Evolutionary conservation across 2,113 vertebrate species (phyloP), one percentile per base, ranked within the genome.

Genomic region (Paratilapia polleni): DNA sequence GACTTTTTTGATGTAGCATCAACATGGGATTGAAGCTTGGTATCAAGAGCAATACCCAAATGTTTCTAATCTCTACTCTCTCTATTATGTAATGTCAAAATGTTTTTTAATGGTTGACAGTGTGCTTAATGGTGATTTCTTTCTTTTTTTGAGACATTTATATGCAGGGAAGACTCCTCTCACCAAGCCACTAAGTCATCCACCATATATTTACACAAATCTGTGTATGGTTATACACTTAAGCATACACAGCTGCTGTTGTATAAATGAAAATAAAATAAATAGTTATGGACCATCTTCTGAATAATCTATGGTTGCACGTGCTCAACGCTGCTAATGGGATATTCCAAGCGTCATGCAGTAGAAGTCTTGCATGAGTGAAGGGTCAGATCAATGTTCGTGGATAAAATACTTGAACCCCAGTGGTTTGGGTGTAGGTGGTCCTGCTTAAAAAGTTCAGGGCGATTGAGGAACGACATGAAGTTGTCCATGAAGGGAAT

Each of bases 221-320:
- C 1, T 1, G 31, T 47, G 49, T 7, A 14, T 34, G 47, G 43
- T 20, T 38, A 83, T 43, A 54, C 8, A 41, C 19, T 52, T 73
- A 73, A 54, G 47, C 54, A 38, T 61, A n/a, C n/a, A 38, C 56
- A 56, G 26, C 19, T 24, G 41, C 77, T 22, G 58, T 24, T 54
- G 20, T 78, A 36, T 80, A n/a, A n/a, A n/a, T n/a, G n/a, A n/a
- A n/a, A n/a, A n/a, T n/a, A n/a, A 36, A 81, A 88, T 84, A 54
- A 79, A 31, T 64, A 31, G 56, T 73, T 88, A 84, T 80, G 80
- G 81, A 57, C 68, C 1, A 2, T 83, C 68, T 79, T 82, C 52
- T 92, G 82, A 92, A 88, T 88, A 77, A 60, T 89, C 80, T 80
- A 74, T 43, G 75, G 90, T 91, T 88, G 89, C 86, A 86, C 88